Percentiles rank a stretch among this genome's conserved stretches.
Evolutionary conservation across 2,888 invertebrate genomes (phyloP).

Genomic region (Leptopilina drosophilae): DNA sequence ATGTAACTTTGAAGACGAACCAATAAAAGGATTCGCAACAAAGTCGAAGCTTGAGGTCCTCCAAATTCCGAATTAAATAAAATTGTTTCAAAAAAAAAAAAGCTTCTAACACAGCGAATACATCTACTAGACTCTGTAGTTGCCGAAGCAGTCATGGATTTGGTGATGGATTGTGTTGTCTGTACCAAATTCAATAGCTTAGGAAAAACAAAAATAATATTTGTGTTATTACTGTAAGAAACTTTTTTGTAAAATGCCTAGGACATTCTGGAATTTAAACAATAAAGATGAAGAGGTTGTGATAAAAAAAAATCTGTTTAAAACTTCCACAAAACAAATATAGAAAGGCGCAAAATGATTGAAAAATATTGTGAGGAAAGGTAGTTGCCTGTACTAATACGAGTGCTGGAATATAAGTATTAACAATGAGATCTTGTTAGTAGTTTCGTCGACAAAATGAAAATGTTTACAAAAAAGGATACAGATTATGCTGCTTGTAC

Average conservation of each 20-base stretch:
- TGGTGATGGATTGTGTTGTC: neutral
- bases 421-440: constrained; percentile 54
- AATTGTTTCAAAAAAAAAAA: neutral
- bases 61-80: neutral
- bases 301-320: constrained; percentile 48
- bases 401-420: constrained; percentile 50
- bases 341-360: constrained; percentile 43
- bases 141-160: neutral
- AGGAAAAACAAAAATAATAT: constrained; percentile 46
- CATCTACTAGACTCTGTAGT: neutral
- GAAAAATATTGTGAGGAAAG: constrained; percentile 53
- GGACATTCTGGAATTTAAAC: constrained; percentile 47
- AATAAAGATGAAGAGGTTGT: constrained; percentile 47
- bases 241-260: constrained; percentile 47
- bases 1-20: neutral
- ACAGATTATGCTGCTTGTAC: constrained; percentile 53
- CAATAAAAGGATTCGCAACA: neutral
- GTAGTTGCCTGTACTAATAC: constrained; percentile 57
- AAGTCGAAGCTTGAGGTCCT: neutral
- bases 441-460: constrained; percentile 52
- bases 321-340: constrained; percentile 26
- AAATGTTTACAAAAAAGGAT: constrained; percentile 44
- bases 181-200: neutral
- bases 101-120: neutral
- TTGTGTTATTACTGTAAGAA: constrained; percentile 50